Conservation (phyloP, 2,888 invertebrate species). For the Aromia moschata region DNA sequence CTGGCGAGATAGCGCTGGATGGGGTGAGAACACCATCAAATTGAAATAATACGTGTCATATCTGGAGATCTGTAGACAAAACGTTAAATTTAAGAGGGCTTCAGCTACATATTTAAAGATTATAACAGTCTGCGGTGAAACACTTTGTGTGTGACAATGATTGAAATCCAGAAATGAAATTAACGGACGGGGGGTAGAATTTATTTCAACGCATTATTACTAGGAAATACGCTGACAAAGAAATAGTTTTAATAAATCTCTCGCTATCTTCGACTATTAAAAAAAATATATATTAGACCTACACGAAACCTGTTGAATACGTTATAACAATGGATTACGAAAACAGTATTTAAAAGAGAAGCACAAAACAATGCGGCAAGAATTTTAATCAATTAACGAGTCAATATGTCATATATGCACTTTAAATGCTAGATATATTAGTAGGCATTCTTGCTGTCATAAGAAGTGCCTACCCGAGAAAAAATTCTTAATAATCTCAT, state of each 20-base stretch:
- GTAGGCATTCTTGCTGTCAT: slow-evolving; percentile 5
- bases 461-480: background rate
- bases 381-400: slow-evolving; percentile 7
- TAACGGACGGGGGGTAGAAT: slow-evolving; percentile 2
- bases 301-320: no score
- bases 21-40: slow-evolving; percentile 52
- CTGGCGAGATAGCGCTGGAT: slow-evolving; percentile 44
- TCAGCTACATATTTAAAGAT: slow-evolving; percentile 28
- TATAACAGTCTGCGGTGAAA: slow-evolving; percentile 13
- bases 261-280: no score
- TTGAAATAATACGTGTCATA: slow-evolving; percentile 54
- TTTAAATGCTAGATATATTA: background rate
- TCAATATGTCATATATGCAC: slow-evolving; percentile 2
- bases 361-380: background rate
- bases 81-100: slow-evolving; percentile 29
- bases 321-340: background rate
- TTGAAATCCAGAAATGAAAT: slow-evolving; percentile 1
- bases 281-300: no score
- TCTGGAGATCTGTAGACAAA: slow-evolving; percentile 45
- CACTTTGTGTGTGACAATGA: slow-evolving; percentile 10
- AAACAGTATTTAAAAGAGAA: background rate
- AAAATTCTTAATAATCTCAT: background rate
- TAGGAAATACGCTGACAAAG: no score
- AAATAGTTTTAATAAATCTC: no score
- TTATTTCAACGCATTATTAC: slow-evolving; percentile 12